Base-by-base conservation (phyloP, 1,140 invertebrate genomes). In the Trachymyrmex cornetzi region DNA sequence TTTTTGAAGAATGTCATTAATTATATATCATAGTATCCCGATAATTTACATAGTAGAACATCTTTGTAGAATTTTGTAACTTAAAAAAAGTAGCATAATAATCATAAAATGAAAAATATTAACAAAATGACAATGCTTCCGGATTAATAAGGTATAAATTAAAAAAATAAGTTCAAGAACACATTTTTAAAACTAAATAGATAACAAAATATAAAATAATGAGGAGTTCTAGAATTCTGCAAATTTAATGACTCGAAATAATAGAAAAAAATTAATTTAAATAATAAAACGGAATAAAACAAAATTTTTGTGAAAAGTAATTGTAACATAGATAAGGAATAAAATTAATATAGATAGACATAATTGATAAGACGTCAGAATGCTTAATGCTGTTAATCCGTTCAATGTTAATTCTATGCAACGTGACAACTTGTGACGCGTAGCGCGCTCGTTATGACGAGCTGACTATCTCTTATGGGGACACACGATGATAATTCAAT, bases 401-500 rank as follows among this genome's bases (percentile, higher is more conserved):
- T n/a, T 84, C 38, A 24, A 61, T 59, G 48, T 82, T 82, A 82
- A 82, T 82, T 44, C 48, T 9, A 14, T 7, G 30, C 50, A 24
- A 19, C 80, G 24, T 59, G 80, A 84, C 57, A 84, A 84, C 80
- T 75, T 75, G 75, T 63, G 66, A 88, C 74, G 75, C 89, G 77
- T n/a, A 79, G 69, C 74, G 55, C 79, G 48, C 75, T 87, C 88
- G 75, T 89, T 80, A 90, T 63, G 55, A 38, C 66, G 38, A 48
- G 63, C 77, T 75, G 24, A 59, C 71, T 88, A 79, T 90, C 86
- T 89, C 87, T 90, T 86, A 87, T 80, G 67, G 79, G 69, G 74
- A 87, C 67, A 86, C 61, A 89, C 34, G 84, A 90, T 90, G 89
- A 90, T 90, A 88, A 90, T 90, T 90, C 89, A 90, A 90, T 90